A percentile compares a stretch with the other conserved stretches of the same genome.
phyloP scores from a whole-genome alignment of 2,797 vertebrate genomes.

The Acrossocheilus wenchowensis region DNA sequence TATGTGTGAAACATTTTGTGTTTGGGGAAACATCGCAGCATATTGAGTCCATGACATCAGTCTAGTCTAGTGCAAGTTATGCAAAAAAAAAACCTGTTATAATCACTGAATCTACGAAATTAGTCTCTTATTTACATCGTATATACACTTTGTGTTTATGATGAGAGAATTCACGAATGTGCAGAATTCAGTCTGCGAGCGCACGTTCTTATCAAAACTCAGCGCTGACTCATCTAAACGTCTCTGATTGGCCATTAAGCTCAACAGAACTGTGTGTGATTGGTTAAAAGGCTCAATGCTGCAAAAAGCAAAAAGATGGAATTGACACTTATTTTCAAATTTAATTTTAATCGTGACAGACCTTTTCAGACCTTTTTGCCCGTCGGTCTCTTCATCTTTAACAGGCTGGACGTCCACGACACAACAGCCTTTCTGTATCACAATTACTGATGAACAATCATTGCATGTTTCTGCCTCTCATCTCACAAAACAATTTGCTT shows the following conservation, averaged over 20 bases:
- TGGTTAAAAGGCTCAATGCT: background rate
- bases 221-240: too few relatives aligned
- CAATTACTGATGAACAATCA: slow-evolving; percentile 17
- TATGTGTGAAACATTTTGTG: too few relatives aligned
- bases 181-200: too few relatives aligned
- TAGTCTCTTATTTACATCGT: background rate
- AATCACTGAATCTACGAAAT: background rate
- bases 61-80: background rate
- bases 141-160: background rate
- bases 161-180: background rate
- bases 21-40: background rate
- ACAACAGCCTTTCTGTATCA: background rate
- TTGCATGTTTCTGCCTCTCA: slow-evolving; percentile 14
- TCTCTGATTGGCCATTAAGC: background rate
- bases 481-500: slow-evolving; percentile 30
- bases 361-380: background rate
- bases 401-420: background rate
- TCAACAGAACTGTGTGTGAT: background rate
- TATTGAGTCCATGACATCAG: background rate
- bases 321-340: background rate
- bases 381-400: background rate
- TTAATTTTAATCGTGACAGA: background rate
- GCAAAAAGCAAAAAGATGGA: background rate
- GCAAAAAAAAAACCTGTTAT: background rate
- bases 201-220: too few relatives aligned